Base-by-base conservation (phyloP, 2,797 vertebrate species). In the Neoniphon sammara region DNA sequence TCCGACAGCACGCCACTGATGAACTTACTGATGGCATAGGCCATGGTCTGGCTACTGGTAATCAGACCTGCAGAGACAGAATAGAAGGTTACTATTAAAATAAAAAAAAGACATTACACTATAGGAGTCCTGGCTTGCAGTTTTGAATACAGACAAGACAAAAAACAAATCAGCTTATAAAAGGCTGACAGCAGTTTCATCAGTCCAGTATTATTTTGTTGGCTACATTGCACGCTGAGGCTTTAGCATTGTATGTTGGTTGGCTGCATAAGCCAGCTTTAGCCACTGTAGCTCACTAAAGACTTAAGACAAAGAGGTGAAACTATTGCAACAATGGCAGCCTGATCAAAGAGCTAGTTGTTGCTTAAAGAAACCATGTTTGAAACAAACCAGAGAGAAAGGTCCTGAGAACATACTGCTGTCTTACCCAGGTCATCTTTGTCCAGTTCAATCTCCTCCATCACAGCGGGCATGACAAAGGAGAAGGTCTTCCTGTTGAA, bases 401-500 rank as follows among this genome's bases (percentile, higher is more conserved):
- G 17, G 5, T 25, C 25, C 59, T 30, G 17, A 53, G 31, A 23
- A 11, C 20, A 15, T 9, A 46, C 30, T 2, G 2, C 4, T 4
- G 7, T 82, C 96, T 96, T 87, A 99, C 98, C 98, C 77, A 98
- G 85, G 31, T 98, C 97, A 73, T 98, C 97, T 89, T 98, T 99
- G 87, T 97, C 97, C 82, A 99, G 91, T 5, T 93, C 49, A 49
- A 98, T 95, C 87, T 99, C 97, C 65, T 96, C 94, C 95, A 99
- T 97, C 78, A 99, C 85, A 0, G 96, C 94, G 0, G 98, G 97
- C 97, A 99, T 97, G 73, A 99, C 95, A 57, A 99, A 99, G 42
- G 98, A 96, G 91, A 99, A 99, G 14, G 97, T 98, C 91, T 99
- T 99, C 75, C 97, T 95, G 90, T 98, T 99, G 86, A 98, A 99